Evolutionary conservation across 2,113 vertebrate species (phyloP).

Genomic region (Bufo gargarizans): DNA sequence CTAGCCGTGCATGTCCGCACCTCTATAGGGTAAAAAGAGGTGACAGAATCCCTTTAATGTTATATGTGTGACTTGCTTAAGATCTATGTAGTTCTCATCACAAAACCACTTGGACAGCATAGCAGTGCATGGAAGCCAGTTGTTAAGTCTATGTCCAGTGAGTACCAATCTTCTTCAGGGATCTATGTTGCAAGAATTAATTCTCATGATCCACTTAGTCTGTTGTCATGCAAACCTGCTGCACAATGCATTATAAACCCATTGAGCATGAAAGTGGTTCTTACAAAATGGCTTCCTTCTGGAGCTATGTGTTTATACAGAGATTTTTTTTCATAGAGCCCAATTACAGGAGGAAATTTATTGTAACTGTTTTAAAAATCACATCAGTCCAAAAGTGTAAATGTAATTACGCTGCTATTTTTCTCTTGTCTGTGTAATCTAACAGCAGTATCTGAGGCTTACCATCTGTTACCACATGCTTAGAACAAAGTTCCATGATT

Average conservation of each 20-base stretch:
- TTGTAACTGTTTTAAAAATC: conserved; percentile 36
- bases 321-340: conserved; percentile 35
- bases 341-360: conserved; percentile 48
- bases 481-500: conserved; percentile 54
- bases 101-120: neutral
- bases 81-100: neutral
- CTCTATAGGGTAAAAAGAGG: no score
- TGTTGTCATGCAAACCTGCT: neutral
- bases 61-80: neutral
- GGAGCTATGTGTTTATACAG: conserved; percentile 16
- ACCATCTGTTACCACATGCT: conserved; percentile 53
- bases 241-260: conserved; percentile 11
- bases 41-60: no score
- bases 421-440: conserved; percentile 42
- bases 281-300: conserved; percentile 40
- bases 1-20: no score
- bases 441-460: conserved; percentile 53
- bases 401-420: conserved; percentile 45
- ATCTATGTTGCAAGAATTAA: conserved; percentile 4
- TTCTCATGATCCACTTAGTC: conserved; percentile 7
- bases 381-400: conserved; percentile 44
- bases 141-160: neutral
- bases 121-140: neutral
- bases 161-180: conserved; percentile 25
- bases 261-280: conserved; percentile 39